Evolutionary conservation across 2,888 invertebrate species (phyloP).

Genomic region (Tanaodytes sp.): DNA sequence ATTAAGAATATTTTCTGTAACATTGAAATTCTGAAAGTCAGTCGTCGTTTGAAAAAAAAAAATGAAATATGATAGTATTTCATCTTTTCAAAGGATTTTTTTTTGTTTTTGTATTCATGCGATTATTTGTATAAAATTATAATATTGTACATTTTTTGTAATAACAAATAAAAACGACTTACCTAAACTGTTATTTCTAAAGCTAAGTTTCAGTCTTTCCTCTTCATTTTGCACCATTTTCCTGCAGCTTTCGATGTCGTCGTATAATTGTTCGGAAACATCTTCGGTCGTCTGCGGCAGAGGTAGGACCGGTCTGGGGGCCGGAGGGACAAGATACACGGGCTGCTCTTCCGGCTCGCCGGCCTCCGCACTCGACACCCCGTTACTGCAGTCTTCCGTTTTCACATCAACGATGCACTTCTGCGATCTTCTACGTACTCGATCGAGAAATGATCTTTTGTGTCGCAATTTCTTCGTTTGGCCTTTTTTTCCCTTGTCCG

Average conservation of each 20-base stretch:
- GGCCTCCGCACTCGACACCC: slow-evolving; percentile 15
- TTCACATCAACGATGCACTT: slow-evolving; percentile 46
- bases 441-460: slow-evolving; percentile 65
- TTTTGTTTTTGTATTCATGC: too few relatives aligned
- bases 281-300: slow-evolving; percentile 51
- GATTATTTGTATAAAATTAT: too few relatives aligned
- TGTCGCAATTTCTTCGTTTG: slow-evolving; percentile 18
- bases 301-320: slow-evolving; percentile 63
- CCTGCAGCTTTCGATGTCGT: slow-evolving; percentile 62
- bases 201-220: slow-evolving; percentile 30
- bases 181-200: slow-evolving; percentile 28
- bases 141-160: too few relatives aligned
- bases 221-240: slow-evolving; percentile 33
- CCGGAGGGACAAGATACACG: slow-evolving; percentile 65
- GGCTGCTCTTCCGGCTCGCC: slow-evolving; percentile 50
- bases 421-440: slow-evolving; percentile 58
- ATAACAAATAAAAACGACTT: too few relatives aligned
- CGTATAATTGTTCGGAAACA: slow-evolving; percentile 62
- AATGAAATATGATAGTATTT: too few relatives aligned
- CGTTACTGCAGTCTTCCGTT: slow-evolving; percentile 9
- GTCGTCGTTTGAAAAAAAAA: too few relatives aligned
- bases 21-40: too few relatives aligned
- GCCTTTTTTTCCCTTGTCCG: slow-evolving; percentile 4
- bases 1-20: slow-evolving; percentile 1
- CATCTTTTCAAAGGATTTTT: too few relatives aligned